Percentiles rank a stretch among this genome's conserved stretches.
These are phyloP conservation scores for Plestiodon gilberti DNA, from an alignment of 2,113 vertebrate species.

Conservation along the genomic window DNA sequence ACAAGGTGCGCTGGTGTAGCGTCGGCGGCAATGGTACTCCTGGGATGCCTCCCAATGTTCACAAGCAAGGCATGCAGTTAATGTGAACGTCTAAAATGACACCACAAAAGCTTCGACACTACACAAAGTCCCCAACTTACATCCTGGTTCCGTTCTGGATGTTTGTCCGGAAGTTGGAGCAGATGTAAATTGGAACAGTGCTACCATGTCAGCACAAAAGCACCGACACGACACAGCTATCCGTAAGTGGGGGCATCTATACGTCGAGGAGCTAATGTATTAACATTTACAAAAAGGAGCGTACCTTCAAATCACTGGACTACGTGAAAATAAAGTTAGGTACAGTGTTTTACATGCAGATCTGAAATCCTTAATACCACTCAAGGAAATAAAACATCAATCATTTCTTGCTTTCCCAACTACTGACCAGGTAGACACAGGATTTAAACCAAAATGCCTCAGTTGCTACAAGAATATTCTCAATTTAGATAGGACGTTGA, in stretches of 20 bases:
- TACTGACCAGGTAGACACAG: not conserved
- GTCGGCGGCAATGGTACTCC: too few species aligned
- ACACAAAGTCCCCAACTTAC: too few species aligned
- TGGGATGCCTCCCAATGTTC: not conserved
- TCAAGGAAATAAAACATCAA: not conserved
- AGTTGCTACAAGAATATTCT: not conserved
- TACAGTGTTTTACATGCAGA: not conserved
- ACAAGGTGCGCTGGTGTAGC: too few species aligned
- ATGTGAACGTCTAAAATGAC: not conserved
- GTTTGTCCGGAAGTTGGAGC: too few species aligned
- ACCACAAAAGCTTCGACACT: not conserved
- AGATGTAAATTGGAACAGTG: too few species aligned
- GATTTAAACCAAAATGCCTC: not conserved
- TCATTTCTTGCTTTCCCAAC: not conserved
- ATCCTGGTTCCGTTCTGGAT: too few species aligned
- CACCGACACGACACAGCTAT: too few species aligned
- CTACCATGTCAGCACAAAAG: too few species aligned
- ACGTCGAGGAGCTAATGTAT: not conserved
- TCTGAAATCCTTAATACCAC: not conserved
- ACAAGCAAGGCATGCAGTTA: not conserved
- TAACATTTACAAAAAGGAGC: not conserved
- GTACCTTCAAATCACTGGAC: not conserved
- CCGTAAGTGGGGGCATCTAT: too few species aligned
- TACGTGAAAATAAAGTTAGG: not conserved
- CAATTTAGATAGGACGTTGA: not conserved